Base-by-base conservation (phyloP, 2,797 vertebrate species). In the Arctocebus calabarensis region DNA sequence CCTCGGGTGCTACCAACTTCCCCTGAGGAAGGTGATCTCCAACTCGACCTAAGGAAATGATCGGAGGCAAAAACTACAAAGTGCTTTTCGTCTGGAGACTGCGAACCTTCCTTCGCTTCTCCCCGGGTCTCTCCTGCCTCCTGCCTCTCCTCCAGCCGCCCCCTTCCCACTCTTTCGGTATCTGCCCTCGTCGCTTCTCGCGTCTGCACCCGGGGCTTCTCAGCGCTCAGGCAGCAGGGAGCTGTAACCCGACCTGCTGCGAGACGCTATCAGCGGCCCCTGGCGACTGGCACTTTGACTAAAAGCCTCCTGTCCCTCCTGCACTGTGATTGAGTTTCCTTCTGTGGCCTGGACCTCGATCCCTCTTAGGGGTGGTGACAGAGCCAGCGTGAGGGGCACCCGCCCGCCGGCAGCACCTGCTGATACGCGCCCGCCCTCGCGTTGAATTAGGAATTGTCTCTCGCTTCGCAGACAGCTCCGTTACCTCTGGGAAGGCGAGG, bases 261-360 rank as follows among this genome's bases (percentile, higher is more conserved):
- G 78, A 23, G 97, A 96, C 84, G 95, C 74, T 98, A 98, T 98
- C 98, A 92, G 96, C 91, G 83, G 89, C 93, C 98, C 97, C 93
- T 7, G 0, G 37, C 94, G 97, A 87, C 96, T 97, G 93, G 96
- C 88, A 96, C 97, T 97, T 88, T 40, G 96, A 94, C 97, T 98
- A 98, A 98, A 98, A 45, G 25, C 96, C 96, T 98, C 96, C 97
- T 94, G 84, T 85, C 40, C 89, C 97, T 96, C 94, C 91, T 25
- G 25, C 84, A 70, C 94, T 73, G 91, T 0, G 52, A 97, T 84
- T 95, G 96, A 91, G 84, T 98, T 98, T 98, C 98, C 90, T 78
- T 92, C 27, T 55, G 59, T 3, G 0, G 81, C 78, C 94, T 16
- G 8, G 84, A 92, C 25, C 2, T 79, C 73, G 59, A 79, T 84